Evolutionary conservation across 2,113 vertebrate genomes (phyloP).

Genomic region (Onychostruthus taczanowskii): DNA sequence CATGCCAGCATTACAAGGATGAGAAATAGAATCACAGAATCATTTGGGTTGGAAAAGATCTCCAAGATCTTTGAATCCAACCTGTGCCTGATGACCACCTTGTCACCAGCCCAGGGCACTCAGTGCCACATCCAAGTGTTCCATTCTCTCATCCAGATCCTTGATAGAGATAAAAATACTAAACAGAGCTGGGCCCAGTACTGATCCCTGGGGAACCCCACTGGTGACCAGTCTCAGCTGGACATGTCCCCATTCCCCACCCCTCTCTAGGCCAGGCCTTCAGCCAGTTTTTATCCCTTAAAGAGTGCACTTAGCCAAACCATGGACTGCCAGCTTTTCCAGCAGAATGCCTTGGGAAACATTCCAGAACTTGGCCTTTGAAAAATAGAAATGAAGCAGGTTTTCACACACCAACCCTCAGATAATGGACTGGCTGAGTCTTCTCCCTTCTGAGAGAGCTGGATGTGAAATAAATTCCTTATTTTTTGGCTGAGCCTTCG

Average conservation of each 20-base stretch:
- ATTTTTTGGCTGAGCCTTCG: not conserved
- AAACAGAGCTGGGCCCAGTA: not conserved
- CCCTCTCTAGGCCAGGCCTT: not conserved
- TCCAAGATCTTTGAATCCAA: not conserved
- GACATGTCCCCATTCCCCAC: not conserved
- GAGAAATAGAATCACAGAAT: not conserved
- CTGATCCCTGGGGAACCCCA: not conserved
- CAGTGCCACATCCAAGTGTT: not conserved
- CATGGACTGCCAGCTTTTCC: not conserved
- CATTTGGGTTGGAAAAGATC: not conserved
- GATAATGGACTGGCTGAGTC: not conserved
- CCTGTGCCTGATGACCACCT: rapidly evolving
- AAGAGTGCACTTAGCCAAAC: not conserved
- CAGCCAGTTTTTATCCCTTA: not conserved
- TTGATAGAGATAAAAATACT: not conserved
- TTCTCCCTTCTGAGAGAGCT: not conserved
- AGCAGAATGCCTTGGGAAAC: not conserved
- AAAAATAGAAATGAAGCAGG: not conserved
- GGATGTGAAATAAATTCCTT: not conserved
- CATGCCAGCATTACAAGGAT: not conserved
- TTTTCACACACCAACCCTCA: not conserved
- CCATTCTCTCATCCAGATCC: not conserved
- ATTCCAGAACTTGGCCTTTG: not conserved
- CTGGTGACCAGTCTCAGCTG: not conserved
- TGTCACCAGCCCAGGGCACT: not conserved